Evolutionary conservation across 2,888 invertebrate genomes (phyloP).

Genomic region (Anthoptus insignis): DNA sequence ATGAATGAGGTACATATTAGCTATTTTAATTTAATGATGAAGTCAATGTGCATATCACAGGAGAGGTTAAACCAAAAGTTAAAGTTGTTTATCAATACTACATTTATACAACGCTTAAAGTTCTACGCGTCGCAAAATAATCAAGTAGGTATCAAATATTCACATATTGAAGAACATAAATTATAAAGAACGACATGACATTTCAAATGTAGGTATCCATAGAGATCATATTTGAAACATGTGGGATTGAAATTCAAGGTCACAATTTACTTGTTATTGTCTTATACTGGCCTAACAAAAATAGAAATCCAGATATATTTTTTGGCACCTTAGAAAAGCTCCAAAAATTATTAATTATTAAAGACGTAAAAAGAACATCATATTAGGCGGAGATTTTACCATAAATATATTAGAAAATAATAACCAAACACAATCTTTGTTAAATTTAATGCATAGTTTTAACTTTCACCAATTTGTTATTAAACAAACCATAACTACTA

Average conservation of each 20-base stretch:
- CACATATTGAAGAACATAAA: too few species aligned
- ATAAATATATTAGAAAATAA: neutral
- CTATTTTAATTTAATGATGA: too few species aligned
- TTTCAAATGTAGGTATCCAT: too few species aligned
- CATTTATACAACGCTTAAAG: too few species aligned
- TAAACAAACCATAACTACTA: neutral
- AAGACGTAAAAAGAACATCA: neutral
- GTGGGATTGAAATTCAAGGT: neutral
- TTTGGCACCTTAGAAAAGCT: neutral
- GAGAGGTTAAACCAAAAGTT: too few species aligned
- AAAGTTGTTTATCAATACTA: too few species aligned
- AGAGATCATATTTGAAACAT: neutral
- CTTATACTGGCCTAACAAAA: neutral
- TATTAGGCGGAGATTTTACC: neutral
- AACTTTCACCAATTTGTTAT: slow-evolving; percentile 2
- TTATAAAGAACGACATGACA: too few species aligned
- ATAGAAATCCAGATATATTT: neutral
- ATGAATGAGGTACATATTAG: too few species aligned
- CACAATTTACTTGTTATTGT: neutral
- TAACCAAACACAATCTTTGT: neutral
- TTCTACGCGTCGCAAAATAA: too few species aligned
- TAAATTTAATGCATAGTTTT: neutral
- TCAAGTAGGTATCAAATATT: too few species aligned
- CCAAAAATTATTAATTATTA: neutral
- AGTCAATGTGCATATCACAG: too few species aligned